A percentile compares a stretch with the other conserved stretches of the same genome.
These are phyloP conservation scores for Trematomus loennbergii DNA, from an alignment of 2,113 vertebrate genomes.

Conservation along the genomic window DNA sequence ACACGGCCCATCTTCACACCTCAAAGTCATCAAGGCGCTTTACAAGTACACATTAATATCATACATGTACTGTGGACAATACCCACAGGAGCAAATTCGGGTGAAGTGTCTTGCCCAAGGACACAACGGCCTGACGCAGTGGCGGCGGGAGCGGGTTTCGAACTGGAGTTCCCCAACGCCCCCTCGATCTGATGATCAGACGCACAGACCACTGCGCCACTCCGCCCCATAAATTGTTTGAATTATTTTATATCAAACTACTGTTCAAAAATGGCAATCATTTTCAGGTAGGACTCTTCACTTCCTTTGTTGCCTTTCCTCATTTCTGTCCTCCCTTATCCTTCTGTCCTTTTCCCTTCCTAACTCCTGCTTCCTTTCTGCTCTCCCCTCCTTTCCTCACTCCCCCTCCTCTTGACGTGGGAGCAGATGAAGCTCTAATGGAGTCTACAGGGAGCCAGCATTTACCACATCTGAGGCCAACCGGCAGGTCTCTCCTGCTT, in stretches of 20 bases:
- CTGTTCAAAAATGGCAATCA: background rate
- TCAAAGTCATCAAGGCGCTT: too few species aligned
- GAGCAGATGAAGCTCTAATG: constrained; percentile 79
- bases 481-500: constrained; percentile 73
- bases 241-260: background rate
- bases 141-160: too few species aligned
- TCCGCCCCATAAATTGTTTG: too few species aligned
- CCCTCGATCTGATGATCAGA: too few species aligned
- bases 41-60: too few species aligned
- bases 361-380: constrained; percentile 32
- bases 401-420: constrained; percentile 45
- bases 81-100: too few species aligned
- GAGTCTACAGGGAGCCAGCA: constrained; percentile 82
- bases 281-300: background rate
- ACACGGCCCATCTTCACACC: too few species aligned
- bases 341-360: constrained; percentile 31
- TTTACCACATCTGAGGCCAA: constrained; percentile 82
- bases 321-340: constrained; percentile 22
- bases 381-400: constrained; percentile 25
- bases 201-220: too few species aligned
- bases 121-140: too few species aligned
- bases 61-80: too few species aligned
- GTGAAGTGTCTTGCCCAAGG: too few species aligned
- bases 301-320: constrained; percentile 39
- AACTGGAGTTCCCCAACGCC: too few species aligned